Percentiles rank a stretch among this genome's conserved stretches.
phyloP scores from a whole-genome alignment of 1,140 invertebrate genomes.

The Argopecten irradians region DNA sequence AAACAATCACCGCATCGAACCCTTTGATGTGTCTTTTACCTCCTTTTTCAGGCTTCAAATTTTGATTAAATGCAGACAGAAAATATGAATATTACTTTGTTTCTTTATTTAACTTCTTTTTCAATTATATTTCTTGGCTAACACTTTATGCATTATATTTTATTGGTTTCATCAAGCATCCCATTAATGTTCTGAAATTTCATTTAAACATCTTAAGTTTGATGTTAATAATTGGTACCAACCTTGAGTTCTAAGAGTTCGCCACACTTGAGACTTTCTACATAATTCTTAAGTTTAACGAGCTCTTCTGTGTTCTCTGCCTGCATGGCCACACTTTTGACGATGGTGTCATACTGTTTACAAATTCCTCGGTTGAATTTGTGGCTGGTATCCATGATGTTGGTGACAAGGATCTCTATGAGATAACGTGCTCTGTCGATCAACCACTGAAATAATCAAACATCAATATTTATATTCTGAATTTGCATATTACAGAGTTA shows the following conservation, averaged over 20 bases:
- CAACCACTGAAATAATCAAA: constrained; percentile 68
- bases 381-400: constrained; percentile 69
- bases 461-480: not conserved
- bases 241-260: constrained; percentile 74
- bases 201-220: no score
- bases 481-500: no score
- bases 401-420: constrained; percentile 68
- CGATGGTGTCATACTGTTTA: constrained; percentile 88
- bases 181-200: no score
- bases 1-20: no score
- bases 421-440: constrained; percentile 66
- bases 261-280: constrained; percentile 79
- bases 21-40: no score
- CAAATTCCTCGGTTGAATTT: constrained; percentile 75
- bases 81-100: no score
- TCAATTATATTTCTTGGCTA: no score
- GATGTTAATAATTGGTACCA: constrained; percentile 30
- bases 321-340: constrained; percentile 87
- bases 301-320: constrained; percentile 91
- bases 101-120: no score
- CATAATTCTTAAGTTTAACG: constrained; percentile 89
- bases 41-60: no score
- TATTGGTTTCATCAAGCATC: no score
- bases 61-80: no score
- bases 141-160: no score